These are phyloP conservation scores for Cheumatopsyche charites DNA, from an alignment of 1,140 invertebrate species.

Conservation along the genomic window DNA sequence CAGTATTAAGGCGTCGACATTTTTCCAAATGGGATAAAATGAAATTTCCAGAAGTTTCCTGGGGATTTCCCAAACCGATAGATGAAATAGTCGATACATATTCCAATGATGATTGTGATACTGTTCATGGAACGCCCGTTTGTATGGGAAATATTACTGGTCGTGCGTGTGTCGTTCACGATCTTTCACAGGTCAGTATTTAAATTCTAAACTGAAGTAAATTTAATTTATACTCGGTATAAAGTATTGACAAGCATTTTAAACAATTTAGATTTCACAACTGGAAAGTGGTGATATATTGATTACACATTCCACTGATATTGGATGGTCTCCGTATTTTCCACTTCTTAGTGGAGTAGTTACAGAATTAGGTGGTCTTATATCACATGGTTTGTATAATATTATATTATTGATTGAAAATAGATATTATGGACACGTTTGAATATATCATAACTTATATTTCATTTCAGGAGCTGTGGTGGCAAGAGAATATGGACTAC, in stretches of 20 bases:
- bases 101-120: conserved; percentile 34
- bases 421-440: too few species aligned
- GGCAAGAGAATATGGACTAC: conserved; percentile 85
- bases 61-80: conserved; percentile 64
- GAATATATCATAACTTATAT: neutral
- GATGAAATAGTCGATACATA: conserved; percentile 35
- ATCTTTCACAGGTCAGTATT: conserved; percentile 56
- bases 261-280: conserved; percentile 53
- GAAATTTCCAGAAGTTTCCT: conserved; percentile 69
- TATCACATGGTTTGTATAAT: conserved; percentile 74
- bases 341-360: conserved; percentile 79
- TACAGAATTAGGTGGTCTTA: conserved; percentile 83
- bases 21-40: conserved; percentile 64
- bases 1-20: conserved; percentile 66
- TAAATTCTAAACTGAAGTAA: neutral
- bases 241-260: too few species aligned
- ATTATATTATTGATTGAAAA: too few species aligned
- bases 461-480: conserved; percentile 76
- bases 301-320: conserved; percentile 80
- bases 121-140: conserved; percentile 71
- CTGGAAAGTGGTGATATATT: conserved; percentile 73
- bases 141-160: conserved; percentile 70
- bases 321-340: conserved; percentile 89
- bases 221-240: too few species aligned
- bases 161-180: conserved; percentile 72